Evolutionary conservation across 53 echinoderm and acorn worm species (phyloP).

Genomic region (Zoroaster sp.): DNA sequence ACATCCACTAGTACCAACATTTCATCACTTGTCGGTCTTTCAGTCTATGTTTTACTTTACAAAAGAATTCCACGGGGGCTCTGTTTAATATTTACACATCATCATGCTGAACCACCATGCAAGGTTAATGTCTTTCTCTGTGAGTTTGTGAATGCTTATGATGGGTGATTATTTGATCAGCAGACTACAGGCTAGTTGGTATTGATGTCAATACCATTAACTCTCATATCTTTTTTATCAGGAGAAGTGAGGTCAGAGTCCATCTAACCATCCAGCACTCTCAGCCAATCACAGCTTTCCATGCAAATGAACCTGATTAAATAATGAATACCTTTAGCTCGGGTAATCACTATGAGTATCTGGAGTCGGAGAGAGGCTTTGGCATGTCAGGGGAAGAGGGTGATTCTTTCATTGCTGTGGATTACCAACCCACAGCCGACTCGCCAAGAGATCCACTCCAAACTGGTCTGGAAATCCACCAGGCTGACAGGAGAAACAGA

Average conservation of each 20-base stretch:
- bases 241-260: neutral
- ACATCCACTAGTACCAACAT: neutral
- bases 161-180: neutral
- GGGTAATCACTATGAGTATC: constrained; percentile 15
- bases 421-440: neutral
- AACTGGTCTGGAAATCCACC: neutral
- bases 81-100: neutral
- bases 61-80: neutral
- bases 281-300: constrained; percentile 21
- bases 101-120: no score
- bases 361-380: constrained; percentile 13
- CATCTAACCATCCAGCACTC: neutral
- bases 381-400: constrained; percentile 5
- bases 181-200: neutral
- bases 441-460: neutral
- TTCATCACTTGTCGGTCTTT: neutral
- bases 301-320: neutral
- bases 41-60: no score
- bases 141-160: neutral
- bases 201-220: neutral
- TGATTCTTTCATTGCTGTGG: neutral
- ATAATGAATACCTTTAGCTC: constrained; percentile 13
- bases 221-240: neutral
- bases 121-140: neutral
- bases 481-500: neutral